Conservation (phyloP, 1,140 invertebrate species). For the Drosophila punjabiensis region DNA sequence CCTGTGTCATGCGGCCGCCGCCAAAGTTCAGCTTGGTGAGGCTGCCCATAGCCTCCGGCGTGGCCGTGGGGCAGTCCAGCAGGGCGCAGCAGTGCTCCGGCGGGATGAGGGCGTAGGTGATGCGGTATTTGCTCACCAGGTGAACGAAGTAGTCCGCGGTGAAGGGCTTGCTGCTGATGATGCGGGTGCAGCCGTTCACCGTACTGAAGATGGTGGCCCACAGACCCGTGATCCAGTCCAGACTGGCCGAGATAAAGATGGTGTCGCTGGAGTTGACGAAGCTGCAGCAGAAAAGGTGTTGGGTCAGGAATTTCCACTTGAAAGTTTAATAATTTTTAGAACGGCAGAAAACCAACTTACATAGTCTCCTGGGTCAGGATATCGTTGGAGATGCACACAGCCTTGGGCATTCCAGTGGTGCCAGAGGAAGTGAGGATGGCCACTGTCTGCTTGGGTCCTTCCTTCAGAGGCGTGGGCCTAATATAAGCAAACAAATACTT, state of each 20-base stretch:
- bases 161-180: slow-evolving; percentile 63
- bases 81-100: slow-evolving; percentile 55
- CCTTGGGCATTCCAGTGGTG: slow-evolving; percentile 92
- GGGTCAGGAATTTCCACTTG: not conserved
- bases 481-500: too few species aligned
- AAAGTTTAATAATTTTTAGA: not conserved
- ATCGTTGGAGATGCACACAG: slow-evolving; percentile 89
- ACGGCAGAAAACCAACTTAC: slow-evolving; percentile 35
- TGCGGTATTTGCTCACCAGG: slow-evolving; percentile 59
- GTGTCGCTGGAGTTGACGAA: slow-evolving; percentile 31
- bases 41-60: slow-evolving; percentile 27
- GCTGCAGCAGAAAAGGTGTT: not conserved
- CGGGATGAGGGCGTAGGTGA: slow-evolving; percentile 42
- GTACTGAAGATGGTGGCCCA: slow-evolving; percentile 44
- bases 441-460: slow-evolving; percentile 61
- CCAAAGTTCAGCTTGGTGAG: slow-evolving; percentile 34
- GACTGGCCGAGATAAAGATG: slow-evolving; percentile 37
- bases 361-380: slow-evolving; percentile 23
- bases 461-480: slow-evolving; percentile 50
- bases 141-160: slow-evolving; percentile 49
- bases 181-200: slow-evolving; percentile 42
- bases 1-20: slow-evolving; percentile 32
- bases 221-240: slow-evolving; percentile 70
- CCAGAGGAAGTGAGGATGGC: slow-evolving; percentile 88
- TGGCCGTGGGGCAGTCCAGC: slow-evolving; percentile 43